Evolutionary conservation across 2,113 vertebrate species (phyloP), one percentile per base, ranked within the genome.

Genomic region (Crocuta crocuta): DNA sequence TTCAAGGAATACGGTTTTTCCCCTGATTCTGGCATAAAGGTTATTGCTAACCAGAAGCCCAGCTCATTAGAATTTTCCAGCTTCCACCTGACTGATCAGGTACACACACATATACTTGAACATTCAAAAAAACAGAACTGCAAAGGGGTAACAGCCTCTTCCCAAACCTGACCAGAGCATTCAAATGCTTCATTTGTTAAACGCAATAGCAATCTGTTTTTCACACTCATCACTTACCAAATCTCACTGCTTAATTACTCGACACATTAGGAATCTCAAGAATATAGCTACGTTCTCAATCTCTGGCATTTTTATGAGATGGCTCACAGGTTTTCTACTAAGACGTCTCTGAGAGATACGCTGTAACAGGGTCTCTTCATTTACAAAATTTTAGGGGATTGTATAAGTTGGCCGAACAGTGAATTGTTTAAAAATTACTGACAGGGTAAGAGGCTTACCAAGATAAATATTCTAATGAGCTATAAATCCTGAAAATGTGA

Each of bases 381-480:
- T 94, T 91, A 76, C 39, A 80, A 55, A 88, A 90, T 83, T 78
- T 95, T 74, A 96, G 61, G 89, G 53, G 79, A 89, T 5, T 95
- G 53, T 45, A 89, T n/a, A 90, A 78, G 95, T 39, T 90, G 94
- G 68, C 28, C 70, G 79, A 95, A 97, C 10, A 86, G 33, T 76
- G 76, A 96, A 86, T 91, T 96, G 89, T 89, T 96, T 97, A 97
- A 94, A 97, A 98, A 96, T 97, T 92, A 97, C 94, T 79, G 53
- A 91, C 95, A 94, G 84, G 94, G 84, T 74, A 88, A 95, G 81
- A 95, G 45, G 81, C 58, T 97, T 97, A 97, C 83, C 35, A 96
- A 97, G 94, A 98, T 95, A 97, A 96, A 95, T 97, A 97, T 96
- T 98, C 94, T 92, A 98, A 98, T 93, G 92, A 97, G 92, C 94